Evolutionary conservation across 2,888 invertebrate genomes (phyloP).

Genomic region (Drosophila borborema): DNA sequence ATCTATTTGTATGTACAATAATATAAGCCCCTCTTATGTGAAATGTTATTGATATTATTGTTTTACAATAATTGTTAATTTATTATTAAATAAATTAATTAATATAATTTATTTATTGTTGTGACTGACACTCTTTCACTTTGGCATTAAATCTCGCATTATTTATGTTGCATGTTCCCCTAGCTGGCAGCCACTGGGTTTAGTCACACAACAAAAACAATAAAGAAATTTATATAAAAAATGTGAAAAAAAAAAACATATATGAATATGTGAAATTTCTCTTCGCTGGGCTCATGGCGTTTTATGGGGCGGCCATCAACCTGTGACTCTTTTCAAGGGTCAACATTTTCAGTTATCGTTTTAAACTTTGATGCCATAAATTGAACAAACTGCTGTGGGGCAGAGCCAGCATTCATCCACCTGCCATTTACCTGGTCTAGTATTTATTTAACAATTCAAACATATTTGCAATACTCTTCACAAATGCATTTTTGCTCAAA

Average conservation of each 20-base stretch:
- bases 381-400: constrained; percentile 57
- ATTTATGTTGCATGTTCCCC: not conserved
- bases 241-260: not conserved
- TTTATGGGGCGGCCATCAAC: constrained; percentile 25
- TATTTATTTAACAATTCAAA: constrained; percentile 69
- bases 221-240: constrained; percentile 17
- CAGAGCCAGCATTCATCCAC: not conserved
- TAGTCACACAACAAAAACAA: constrained; percentile 1
- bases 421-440: constrained; percentile 12
- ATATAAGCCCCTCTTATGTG: not conserved
- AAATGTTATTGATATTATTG: not conserved
- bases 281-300: not conserved
- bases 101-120: not conserved
- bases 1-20: not conserved
- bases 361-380: constrained; percentile 72
- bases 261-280: constrained; percentile 25
- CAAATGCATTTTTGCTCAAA: constrained; percentile 48
- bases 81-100: not conserved
- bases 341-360: constrained; percentile 46
- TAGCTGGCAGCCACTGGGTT: constrained; percentile 21
- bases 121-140: not conserved
- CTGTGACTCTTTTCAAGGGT: constrained; percentile 30
- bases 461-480: constrained; percentile 76
- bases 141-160: not conserved
- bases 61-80: not conserved